Conservation (phyloP, 1,140 invertebrate species). For the Nasonia giraulti region DNA sequence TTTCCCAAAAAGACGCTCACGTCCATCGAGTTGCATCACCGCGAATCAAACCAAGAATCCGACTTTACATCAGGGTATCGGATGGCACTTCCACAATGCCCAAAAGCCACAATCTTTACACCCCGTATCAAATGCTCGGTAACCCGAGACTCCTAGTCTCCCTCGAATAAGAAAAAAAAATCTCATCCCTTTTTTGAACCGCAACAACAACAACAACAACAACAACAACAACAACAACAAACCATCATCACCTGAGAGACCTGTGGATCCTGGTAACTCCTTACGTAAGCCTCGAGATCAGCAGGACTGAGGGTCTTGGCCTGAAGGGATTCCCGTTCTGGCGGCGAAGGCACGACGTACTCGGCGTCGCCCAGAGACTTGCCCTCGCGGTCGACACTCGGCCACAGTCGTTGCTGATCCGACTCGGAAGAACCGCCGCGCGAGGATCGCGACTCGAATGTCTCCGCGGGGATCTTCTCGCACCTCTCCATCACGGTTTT, state of each 20-base stretch:
- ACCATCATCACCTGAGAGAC: conserved; percentile 63
- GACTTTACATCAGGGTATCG: not conserved
- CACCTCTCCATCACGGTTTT: conserved; percentile 85
- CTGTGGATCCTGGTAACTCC: conserved; percentile 75
- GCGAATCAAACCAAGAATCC: not conserved
- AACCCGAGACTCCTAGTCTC: not conserved
- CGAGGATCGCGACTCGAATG: conserved; percentile 75
- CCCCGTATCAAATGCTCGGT: not conserved
- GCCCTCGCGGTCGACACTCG: conserved; percentile 81
- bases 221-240: not conserved
- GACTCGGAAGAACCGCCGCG: conserved; percentile 66
- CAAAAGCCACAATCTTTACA: not conserved
- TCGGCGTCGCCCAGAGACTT: conserved; percentile 80
- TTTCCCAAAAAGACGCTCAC: not conserved
- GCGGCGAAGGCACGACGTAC: conserved; percentile 84
- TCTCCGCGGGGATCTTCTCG: conserved; percentile 81
- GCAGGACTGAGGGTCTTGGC: conserved; percentile 74
- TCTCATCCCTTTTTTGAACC: not conserved
- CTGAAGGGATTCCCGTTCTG: conserved; percentile 79
- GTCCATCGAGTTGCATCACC: not conserved
- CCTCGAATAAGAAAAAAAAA: no score
- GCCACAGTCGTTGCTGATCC: conserved; percentile 73
- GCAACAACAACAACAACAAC: not conserved
- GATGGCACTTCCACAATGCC: not conserved
- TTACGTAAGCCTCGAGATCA: conserved; percentile 75